phyloP scores from a whole-genome alignment of 2,888 invertebrate genomes.

The Ormyrus labotus region DNA sequence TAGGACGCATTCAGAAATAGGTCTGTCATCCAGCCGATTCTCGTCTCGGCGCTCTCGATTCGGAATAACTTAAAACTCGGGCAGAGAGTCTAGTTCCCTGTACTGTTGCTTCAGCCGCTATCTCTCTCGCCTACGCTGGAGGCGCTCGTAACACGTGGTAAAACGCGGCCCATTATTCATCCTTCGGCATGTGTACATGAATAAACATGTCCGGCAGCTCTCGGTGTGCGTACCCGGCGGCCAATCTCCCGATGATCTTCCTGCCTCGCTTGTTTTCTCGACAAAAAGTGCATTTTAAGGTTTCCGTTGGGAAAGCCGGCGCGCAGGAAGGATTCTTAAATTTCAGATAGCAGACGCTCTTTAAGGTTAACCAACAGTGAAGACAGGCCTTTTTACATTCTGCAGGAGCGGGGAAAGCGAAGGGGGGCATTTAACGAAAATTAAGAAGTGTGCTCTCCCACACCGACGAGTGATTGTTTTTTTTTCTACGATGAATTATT shows the following conservation, averaged over 20 bases:
- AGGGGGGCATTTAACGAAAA: constrained; percentile 37
- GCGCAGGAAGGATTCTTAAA: constrained; percentile 19
- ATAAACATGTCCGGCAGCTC: constrained; percentile 50
- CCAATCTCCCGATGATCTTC: constrained; percentile 55
- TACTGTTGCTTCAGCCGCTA: constrained; percentile 1
- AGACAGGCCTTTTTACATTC: constrained; percentile 37
- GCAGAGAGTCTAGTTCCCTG: constrained; percentile 18
- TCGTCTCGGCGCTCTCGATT: background rate
- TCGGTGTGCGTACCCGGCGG: background rate
- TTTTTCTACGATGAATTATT: constrained; percentile 44
- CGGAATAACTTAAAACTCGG: constrained; percentile 30
- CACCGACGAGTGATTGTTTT: background rate
- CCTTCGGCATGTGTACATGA: constrained; percentile 56
- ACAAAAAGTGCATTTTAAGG: constrained; percentile 50
- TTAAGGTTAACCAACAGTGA: constrained; percentile 47
- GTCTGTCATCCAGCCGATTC: constrained; percentile 13
- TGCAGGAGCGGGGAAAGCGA: background rate
- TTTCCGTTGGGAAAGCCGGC: constrained; percentile 39
- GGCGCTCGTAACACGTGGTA: constrained; percentile 32
- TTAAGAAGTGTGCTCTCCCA: constrained; percentile 25
- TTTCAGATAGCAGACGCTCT: constrained; percentile 45
- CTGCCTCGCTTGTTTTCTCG: constrained; percentile 40
- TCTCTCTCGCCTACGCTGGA: background rate
- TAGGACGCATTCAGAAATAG: background rate
- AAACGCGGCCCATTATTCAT: constrained; percentile 54